Conservation (phyloP, 2,113 vertebrate species). For the Xyrauchen texanus region DNA sequence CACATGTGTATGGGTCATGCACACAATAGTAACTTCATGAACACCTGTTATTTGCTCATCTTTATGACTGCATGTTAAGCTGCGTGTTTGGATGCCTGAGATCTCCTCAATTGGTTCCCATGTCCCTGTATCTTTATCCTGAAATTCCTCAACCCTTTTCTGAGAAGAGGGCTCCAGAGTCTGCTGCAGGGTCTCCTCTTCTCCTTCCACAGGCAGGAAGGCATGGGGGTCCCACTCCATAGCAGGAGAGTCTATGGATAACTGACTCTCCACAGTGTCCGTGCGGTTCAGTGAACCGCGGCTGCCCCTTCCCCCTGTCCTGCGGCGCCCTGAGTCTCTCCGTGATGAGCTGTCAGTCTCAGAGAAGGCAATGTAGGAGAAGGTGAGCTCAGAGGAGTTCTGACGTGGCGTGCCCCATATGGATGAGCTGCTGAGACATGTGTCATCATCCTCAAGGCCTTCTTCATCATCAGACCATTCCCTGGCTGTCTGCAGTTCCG, state of each 20-base stretch:
- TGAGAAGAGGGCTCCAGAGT: slow-evolving; percentile 15
- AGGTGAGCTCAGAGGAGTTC: slow-evolving; percentile 81
- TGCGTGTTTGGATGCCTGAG: slow-evolving; percentile 30
- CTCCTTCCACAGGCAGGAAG: slow-evolving; percentile 60
- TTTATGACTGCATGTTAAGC: slow-evolving; percentile 27
- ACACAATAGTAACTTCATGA: neutral
- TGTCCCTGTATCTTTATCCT: slow-evolving; percentile 35
- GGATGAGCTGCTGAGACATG: slow-evolving; percentile 71
- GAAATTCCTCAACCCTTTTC: slow-evolving; percentile 14
- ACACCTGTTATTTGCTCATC: slow-evolving; percentile 35
- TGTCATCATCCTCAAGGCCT: slow-evolving; percentile 72
- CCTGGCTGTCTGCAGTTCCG: slow-evolving; percentile 83
- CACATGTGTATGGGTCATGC: neutral
- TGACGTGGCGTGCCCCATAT: slow-evolving; percentile 84
- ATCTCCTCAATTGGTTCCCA: slow-evolving; percentile 33
- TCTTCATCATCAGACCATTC: slow-evolving; percentile 86
- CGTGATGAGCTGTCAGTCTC: slow-evolving; percentile 67
- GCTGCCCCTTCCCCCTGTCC: slow-evolving; percentile 59
- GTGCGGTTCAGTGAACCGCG: slow-evolving; percentile 63
- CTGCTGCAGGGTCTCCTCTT: slow-evolving; percentile 35
- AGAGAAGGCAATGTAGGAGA: slow-evolving; percentile 85
- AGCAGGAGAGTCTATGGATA: slow-evolving; percentile 68
- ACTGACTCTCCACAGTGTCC: slow-evolving; percentile 72
- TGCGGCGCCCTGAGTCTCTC: slow-evolving; percentile 67
- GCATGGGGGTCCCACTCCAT: slow-evolving; percentile 70